Percentiles rank a stretch among this genome's conserved stretches.
phyloP scores from a whole-genome alignment of 2,888 invertebrate genomes.

The Halocaridina rubra region DNA sequence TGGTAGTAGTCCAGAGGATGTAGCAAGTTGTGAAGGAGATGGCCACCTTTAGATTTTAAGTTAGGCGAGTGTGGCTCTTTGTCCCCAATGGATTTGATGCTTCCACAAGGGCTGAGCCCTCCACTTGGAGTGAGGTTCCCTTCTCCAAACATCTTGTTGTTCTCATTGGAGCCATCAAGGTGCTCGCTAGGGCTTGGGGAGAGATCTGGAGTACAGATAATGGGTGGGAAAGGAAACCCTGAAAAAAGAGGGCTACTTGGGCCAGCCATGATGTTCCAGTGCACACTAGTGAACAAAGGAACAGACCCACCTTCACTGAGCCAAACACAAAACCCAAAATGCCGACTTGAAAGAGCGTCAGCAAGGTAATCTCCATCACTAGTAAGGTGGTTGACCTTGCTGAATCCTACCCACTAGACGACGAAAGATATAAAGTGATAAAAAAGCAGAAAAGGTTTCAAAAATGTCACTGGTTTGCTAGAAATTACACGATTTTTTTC shows the following conservation, averaged over 20 bases:
- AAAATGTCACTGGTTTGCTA: too few species aligned
- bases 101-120: background rate
- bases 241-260: conserved; percentile 28
- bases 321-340: conserved; percentile 48
- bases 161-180: background rate
- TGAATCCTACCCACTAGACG: background rate
- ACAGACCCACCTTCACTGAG: conserved; percentile 21
- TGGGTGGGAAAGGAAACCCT: conserved; percentile 41
- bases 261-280: conserved; percentile 21
- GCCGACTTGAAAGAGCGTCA: conserved; percentile 36
- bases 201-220: conserved; percentile 32
- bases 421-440: background rate
- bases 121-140: background rate
- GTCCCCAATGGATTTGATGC: background rate
- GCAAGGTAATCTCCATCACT: conserved; percentile 28
- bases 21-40: conserved; percentile 35
- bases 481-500: too few species aligned
- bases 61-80: background rate
- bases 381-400: background rate
- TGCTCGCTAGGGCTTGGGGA: background rate
- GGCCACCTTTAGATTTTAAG: conserved; percentile 25
- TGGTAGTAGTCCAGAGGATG: conserved; percentile 55
- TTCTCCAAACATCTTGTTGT: background rate
- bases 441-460: too few species aligned
- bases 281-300: conserved; percentile 7